Base-by-base conservation (phyloP, 2,888 invertebrate species). In the Scaptomyza cyrtandrae region DNA sequence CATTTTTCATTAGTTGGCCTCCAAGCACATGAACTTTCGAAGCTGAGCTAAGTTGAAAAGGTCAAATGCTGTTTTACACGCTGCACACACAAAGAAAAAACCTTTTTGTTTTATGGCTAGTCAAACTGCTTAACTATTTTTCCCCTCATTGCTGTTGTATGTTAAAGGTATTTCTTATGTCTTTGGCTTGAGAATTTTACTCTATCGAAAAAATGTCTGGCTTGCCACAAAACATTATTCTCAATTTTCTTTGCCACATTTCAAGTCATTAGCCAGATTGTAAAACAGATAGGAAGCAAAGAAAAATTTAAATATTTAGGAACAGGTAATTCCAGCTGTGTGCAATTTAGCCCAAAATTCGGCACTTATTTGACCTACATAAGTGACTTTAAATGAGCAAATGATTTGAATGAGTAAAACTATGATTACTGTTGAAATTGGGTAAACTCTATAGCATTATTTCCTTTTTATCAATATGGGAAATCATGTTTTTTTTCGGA, bases 11-110 rank as follows among this genome's bases (percentile, higher is more conserved):
- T 75, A 61, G 80, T 67, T 70, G 35, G 73, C 58, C 67, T 55
- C 67, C 65, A 60, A 74, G 81, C 78, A 89, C 89, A 81, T 84
- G 84, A 89, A 84, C 84, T 84, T 84, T 84, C 71, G 58, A 41
- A 71, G 83, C 64, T 70, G 73, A 71, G 50, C 50, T 10, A 10
- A 72, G 69, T 78, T 80, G 73, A 88, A 84, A 89, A 84, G 84
- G 84, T 84, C 88, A 84, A 82, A 79, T 62, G 75, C 66, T 62
- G 72, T 46, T 82, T 87, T 77, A 73, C 69, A 69, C 77, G 58
- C 24, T 64, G 67, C 52, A 52, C 57, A 59, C 52, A 52, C 57
- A 59, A 67, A 74, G 57, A 78, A 68, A 75, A 89, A 84, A 87
- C 71, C 61, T 72, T 74, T 84, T 82, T 71, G 79, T 78, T 68